phyloP scores from a whole-genome alignment of 2,888 invertebrate genomes.

The Leucoptera coffeella region DNA sequence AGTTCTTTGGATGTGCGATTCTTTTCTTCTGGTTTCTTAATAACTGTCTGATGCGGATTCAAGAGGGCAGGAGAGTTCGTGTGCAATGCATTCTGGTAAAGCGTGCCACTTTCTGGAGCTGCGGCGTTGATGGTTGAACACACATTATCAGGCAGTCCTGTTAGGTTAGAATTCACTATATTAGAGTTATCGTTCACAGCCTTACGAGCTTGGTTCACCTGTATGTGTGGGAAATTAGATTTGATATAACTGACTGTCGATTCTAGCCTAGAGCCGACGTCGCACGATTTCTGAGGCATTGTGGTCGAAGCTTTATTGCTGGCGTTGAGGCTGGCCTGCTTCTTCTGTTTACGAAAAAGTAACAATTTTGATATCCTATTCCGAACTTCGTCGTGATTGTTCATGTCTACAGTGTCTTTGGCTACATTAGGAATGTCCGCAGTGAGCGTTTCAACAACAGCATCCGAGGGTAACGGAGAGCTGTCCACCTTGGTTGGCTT shows the following conservation, averaged over 20 bases:
- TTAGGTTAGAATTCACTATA: too few species aligned
- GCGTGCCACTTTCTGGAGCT: neutral
- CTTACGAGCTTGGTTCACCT: neutral
- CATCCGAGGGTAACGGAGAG: too few species aligned
- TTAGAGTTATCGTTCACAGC: neutral
- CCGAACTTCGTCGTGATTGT: conserved; percentile 18
- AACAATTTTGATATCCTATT: conserved; percentile 20
- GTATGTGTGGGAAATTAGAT: neutral
- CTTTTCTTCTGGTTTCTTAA: neutral
- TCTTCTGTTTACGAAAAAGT: conserved; percentile 18
- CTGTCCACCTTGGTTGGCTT: too few species aligned
- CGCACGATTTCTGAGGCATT: neutral
- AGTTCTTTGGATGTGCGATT: neutral
- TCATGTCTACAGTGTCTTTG: too few species aligned
- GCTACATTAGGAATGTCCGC: too few species aligned
- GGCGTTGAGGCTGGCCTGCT: neutral
- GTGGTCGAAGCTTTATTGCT: neutral
- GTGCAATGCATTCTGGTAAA: neutral
- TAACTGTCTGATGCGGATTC: neutral
- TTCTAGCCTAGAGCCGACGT: neutral
- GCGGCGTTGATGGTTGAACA: neutral
- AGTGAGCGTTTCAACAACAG: neutral
- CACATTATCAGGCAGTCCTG: too few species aligned
- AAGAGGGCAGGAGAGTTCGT: too few species aligned
- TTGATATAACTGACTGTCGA: too few species aligned